phyloP scores from a whole-genome alignment of 2,797 vertebrate species.

The Mergus octosetaceus region DNA sequence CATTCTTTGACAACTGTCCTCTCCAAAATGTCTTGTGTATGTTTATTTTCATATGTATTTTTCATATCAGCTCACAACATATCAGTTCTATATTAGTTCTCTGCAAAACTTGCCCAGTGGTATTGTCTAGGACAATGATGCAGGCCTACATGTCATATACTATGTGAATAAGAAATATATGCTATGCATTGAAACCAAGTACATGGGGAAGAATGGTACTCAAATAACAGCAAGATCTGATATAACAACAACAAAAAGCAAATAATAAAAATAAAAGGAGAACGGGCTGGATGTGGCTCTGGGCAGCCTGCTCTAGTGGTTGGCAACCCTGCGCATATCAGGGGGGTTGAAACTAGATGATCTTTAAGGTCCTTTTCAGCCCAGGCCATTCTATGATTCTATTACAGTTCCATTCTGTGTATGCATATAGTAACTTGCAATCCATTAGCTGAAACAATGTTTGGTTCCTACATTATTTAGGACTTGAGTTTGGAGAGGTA shows the following conservation, averaged over 20 bases:
- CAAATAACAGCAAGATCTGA: not conserved
- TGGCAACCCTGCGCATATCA: no score
- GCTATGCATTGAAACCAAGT: not conserved
- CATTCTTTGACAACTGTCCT: not conserved
- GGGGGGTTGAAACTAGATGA: no score
- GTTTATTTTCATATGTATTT: not conserved
- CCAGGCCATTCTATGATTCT: no score
- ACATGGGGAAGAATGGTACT: not conserved
- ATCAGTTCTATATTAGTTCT: not conserved
- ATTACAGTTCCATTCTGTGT: not conserved
- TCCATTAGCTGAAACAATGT: not conserved
- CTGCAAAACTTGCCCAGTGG: not conserved
- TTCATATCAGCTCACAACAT: not conserved
- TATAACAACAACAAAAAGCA: not conserved
- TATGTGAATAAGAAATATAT: not conserved
- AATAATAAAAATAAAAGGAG: not conserved
- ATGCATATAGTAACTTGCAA: not conserved
- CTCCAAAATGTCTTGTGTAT: not conserved
- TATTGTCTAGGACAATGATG: not conserved
- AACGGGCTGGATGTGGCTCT: not conserved
- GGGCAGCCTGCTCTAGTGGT: no score
- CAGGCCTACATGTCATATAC: not conserved
- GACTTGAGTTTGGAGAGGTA: not conserved
- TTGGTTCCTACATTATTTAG: not conserved
- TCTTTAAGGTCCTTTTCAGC: no score